Evolutionary conservation across 2,797 vertebrate species (phyloP).

Genomic region (Eupleurogrammus muticus): DNA sequence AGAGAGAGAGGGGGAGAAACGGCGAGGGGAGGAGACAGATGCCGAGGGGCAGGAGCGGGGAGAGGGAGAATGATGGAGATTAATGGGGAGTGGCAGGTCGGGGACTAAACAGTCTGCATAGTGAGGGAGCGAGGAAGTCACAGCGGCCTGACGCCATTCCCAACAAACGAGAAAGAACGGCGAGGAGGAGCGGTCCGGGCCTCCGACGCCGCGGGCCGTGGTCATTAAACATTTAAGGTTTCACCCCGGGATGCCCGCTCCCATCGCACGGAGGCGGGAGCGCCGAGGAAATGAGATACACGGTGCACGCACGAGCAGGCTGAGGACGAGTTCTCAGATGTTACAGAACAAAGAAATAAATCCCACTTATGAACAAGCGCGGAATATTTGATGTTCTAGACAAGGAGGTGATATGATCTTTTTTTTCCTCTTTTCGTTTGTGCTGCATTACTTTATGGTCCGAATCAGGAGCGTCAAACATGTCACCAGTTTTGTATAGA

Average conservation of each 20-base stretch:
- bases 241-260: constrained; percentile 54
- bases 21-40: constrained; percentile 50
- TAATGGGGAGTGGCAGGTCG: constrained; percentile 77
- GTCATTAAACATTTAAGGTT: constrained; percentile 76
- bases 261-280: constrained; percentile 53
- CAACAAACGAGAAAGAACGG: constrained; percentile 74
- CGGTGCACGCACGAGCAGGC: constrained; percentile 34
- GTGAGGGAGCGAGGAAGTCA: constrained; percentile 66
- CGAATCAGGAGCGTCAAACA: background rate
- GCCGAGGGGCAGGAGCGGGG: constrained; percentile 63
- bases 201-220: constrained; percentile 46
- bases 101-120: constrained; percentile 69
- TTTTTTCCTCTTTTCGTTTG: background rate
- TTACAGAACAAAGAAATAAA: constrained; percentile 4
- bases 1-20: constrained; percentile 18
- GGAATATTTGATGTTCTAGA: background rate
- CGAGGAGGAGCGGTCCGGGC: constrained; percentile 38
- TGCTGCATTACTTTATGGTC: background rate
- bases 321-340: constrained; percentile 7
- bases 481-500: no score
- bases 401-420: background rate
- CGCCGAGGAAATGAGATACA: constrained; percentile 40
- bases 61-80: constrained; percentile 78
- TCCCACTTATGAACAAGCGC: background rate
- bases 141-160: constrained; percentile 68